Base-by-base conservation (phyloP, 2,888 invertebrate genomes). In the Andrena marginata region DNA sequence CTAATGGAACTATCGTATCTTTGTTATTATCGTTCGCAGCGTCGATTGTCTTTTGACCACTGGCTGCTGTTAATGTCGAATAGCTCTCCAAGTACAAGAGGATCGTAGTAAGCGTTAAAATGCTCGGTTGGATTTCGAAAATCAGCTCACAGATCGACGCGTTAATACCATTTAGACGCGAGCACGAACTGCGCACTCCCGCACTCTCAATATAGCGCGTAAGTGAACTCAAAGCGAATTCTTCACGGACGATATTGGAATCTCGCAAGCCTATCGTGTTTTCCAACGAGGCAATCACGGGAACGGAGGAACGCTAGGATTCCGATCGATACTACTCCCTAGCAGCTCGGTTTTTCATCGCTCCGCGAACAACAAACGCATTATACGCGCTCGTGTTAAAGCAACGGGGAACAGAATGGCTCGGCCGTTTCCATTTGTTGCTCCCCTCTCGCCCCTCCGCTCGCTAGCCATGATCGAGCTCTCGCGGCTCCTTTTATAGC, bases 241-340 rank as follows among this genome's bases (percentile, higher is more conserved):
- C 71, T 77, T 77, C 77, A 64, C 67, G 65, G 63, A 51, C 67
- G 59, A 79, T 80, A 83, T 87, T 85, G 82, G 70, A 86, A 77
- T 68, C 65, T 80, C 54, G 54, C 56, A 35, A 59, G 54, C 73
- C 65, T 76, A 82, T 71, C 63, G 60, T 23, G 31, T n/a, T 62
- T 54, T 29, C 8, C 49, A 75, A 64, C 60, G 48, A n/a, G 31
- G 65, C 62, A 71, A 78, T 74, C 72, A 31, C 60, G 33, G 56
- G 63, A 51, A 56, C 26, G 70, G 10, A 23, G 56, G 70, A 64
- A 70, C 49, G 69, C 26, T 20, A 64, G 54, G 35, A 56, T 20
- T 29, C 69, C 77, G 59, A 80, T 85, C 72, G 84, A 80, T 76
- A 63, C 64, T 59, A 65, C 7, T 35, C 35, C 51, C 48, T 26